These are phyloP conservation scores for Liasis olivaceus DNA, from an alignment of 2,797 vertebrate genomes.

Conservation along the genomic window DNA sequence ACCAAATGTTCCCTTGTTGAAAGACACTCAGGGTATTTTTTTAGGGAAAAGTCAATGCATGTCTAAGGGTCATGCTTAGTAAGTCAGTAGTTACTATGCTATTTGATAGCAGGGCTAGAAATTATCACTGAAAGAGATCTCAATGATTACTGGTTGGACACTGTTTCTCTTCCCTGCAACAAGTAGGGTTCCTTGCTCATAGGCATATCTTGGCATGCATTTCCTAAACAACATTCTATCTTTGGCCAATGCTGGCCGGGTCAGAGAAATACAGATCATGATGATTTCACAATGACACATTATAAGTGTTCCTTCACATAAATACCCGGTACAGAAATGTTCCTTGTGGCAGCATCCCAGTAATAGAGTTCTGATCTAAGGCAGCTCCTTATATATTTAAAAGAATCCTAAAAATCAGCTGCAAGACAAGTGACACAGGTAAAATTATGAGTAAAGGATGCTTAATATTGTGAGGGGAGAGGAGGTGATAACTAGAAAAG, in stretches of 20 bases:
- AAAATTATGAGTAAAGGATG: neutral
- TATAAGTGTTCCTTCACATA: neutral
- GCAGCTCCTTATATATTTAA: neutral
- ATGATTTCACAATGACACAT: neutral
- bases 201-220: neutral
- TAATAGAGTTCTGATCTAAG: neutral
- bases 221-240: neutral
- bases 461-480: neutral
- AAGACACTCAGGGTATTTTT: neutral
- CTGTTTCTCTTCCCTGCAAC: neutral
- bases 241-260: neutral
- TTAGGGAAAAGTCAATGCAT: neutral
- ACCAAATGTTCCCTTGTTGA: neutral
- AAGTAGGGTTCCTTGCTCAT: neutral
- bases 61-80: neutral
- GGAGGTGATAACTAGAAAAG: neutral
- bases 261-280: neutral
- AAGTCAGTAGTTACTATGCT: neutral
- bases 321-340: neutral
- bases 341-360: neutral
- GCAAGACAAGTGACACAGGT: neutral
- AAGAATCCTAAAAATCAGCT: neutral
- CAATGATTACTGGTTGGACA: neutral
- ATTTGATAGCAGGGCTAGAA: neutral
- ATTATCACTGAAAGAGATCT: neutral